Evolutionary conservation across 1,140 invertebrate genomes (phyloP), one percentile per base, ranked within the genome.

Genomic region (Anadara kagoshimensis): DNA sequence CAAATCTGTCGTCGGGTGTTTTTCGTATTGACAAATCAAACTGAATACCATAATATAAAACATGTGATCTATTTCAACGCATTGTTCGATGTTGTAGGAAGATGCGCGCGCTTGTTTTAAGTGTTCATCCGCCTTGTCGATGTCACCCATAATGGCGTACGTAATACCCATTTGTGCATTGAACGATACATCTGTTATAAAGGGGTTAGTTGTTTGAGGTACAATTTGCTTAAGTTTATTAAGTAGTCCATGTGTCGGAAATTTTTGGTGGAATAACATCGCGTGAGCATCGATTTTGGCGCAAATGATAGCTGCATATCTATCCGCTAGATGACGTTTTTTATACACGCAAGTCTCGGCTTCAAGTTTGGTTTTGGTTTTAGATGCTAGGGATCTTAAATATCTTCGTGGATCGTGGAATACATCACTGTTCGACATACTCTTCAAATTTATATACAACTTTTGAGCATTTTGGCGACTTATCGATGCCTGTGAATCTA

Each of bases 211-310:
- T 5, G 58, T 70, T 44, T 54, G 10, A 41, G 58, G 68, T 49
- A 70, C 62, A 0, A 62, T 11, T 24, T 18, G 3, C 45, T 54
- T 53, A 5, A 62, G 36, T 44, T 54, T 18, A 51, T 54, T 61
- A 44, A 69, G 26, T n/a, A 59, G 20, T 20, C 20, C 8, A n/a
- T 36, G n/a, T 5, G 45, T 24, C 10, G 57, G 44, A 47, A 43
- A 43, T 22, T 70, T 59, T 47, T 24, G 53, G 1, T 20, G 43
- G n/a, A 53, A 70, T 7, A 70, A 36, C 68, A 70, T 70, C 7
- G 53, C 54, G 45, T 70, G 49, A n/a, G 68, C 61, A 29, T 70
- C 68, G 41, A 70, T 70, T 63, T 70, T 58, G 12, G 58, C 58
- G 24, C 57, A 45, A 11, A 70, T n/a, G n/a, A 22, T 51, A 11